Conservation (phyloP, 1,140 invertebrate species). For the Oedothorax gibbosus region DNA sequence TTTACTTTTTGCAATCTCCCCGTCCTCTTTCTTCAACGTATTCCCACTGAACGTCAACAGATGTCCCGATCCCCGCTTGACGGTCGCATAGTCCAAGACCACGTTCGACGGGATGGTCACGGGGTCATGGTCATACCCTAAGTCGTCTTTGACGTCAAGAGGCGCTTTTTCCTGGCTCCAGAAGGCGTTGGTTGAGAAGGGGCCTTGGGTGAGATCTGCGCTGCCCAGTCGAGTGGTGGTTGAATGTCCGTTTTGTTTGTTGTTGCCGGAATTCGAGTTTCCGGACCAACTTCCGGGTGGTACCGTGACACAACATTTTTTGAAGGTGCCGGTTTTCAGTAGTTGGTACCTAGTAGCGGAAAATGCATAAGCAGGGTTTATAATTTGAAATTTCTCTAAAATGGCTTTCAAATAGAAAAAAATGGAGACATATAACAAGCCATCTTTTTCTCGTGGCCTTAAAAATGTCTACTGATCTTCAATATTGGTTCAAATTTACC, state of each 20-base stretch:
- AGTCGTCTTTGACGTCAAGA: conserved; percentile 38
- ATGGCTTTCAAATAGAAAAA: too few species aligned
- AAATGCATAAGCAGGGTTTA: too few species aligned
- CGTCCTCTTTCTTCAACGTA: conserved; percentile 42
- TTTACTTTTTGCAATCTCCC: conserved; percentile 31
- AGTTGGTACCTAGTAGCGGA: conserved; percentile 49
- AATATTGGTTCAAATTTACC: too few species aligned
- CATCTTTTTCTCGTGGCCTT: too few species aligned
- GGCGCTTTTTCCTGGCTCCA: conserved; percentile 39
- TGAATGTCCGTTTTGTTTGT: conserved; percentile 57
- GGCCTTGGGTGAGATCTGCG: conserved; percentile 6
- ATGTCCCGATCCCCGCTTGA: conserved; percentile 16
- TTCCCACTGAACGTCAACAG: conserved; percentile 49
- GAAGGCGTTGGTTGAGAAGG: conserved; percentile 41
- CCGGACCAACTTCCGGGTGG: conserved; percentile 59
- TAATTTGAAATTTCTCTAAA: too few species aligned
- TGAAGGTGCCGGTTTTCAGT: conserved; percentile 57
- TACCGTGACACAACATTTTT: conserved; percentile 54
- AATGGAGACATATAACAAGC: too few species aligned
- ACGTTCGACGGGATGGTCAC: not conserved
- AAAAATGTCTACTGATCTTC: too few species aligned
- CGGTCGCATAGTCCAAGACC: conserved; percentile 27
- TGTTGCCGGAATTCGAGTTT: conserved; percentile 51
- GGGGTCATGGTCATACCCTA: conserved; percentile 14
- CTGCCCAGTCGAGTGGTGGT: conserved; percentile 50